These are phyloP conservation scores for Marcusenius ussheri DNA, from an alignment of 2,113 vertebrate genomes.

Conservation along the genomic window DNA sequence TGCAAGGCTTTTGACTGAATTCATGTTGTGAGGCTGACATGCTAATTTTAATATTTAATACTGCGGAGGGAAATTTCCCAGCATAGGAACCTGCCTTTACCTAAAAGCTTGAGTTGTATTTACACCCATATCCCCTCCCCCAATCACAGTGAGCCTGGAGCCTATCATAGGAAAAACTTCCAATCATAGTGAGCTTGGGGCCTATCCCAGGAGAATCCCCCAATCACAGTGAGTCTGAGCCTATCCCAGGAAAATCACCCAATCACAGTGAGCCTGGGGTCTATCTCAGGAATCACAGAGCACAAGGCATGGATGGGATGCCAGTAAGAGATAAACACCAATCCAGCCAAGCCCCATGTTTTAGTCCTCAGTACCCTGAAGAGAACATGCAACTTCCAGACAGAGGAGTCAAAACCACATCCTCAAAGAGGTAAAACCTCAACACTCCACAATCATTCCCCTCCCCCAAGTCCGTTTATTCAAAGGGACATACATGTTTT, in stretches of 20 bases:
- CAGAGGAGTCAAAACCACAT: not conserved
- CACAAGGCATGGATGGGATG: not conserved
- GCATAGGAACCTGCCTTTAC: not conserved
- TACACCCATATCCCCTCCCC: not conserved
- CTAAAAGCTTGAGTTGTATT: not conserved
- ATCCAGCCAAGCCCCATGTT: not conserved
- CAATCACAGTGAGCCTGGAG: not conserved
- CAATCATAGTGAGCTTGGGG: not conserved
- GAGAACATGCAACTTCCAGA: not conserved
- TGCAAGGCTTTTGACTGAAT: not conserved
- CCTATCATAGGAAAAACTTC: not conserved
- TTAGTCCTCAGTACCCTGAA: not conserved
- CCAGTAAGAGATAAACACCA: not conserved
- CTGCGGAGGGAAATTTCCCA: not conserved
- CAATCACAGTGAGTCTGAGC: not conserved
- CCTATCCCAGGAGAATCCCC: not conserved
- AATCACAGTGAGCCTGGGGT: not conserved
- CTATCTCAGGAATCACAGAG: not conserved
- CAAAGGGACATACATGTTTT: not conserved
- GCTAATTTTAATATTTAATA: not conserved
- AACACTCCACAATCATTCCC: not conserved
- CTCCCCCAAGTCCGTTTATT: not conserved
- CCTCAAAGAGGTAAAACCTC: not conserved
- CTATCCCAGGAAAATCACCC: not conserved
- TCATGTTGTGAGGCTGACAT: not conserved